phyloP scores from a whole-genome alignment of 53 echinoderm and acorn worm genomes.

The Hippasteria phrygiana region DNA sequence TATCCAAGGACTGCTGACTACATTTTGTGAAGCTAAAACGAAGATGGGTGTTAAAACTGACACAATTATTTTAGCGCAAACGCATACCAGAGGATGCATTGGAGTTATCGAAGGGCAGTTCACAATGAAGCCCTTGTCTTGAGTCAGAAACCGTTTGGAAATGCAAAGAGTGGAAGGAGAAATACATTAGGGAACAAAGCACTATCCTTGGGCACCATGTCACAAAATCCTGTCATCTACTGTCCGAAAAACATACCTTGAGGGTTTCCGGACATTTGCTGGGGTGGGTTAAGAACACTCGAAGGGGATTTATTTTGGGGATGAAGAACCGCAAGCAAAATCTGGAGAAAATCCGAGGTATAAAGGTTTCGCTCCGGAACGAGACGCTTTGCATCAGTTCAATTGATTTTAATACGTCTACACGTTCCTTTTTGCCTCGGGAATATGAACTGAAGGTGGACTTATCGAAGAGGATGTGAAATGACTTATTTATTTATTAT shows the following conservation, averaged over 20 bases:
- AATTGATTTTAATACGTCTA: too few species aligned
- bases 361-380: too few species aligned
- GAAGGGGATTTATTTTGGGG: background rate
- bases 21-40: too few species aligned
- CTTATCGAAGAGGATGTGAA: too few species aligned
- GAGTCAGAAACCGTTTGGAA: constrained; percentile 39
- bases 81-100: background rate
- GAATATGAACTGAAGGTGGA: too few species aligned
- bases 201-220: background rate
- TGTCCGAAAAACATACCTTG: constrained; percentile 29
- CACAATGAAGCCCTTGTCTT: background rate
- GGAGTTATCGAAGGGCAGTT: background rate
- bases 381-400: too few species aligned
- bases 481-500: too few species aligned
- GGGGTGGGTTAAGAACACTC: background rate
- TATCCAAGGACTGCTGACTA: too few species aligned
- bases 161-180: constrained; percentile 1
- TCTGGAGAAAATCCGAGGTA: too few species aligned
- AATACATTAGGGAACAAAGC: constrained; percentile 36
- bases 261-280: background rate
- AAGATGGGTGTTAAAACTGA: too few species aligned
- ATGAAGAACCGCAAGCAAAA: too few species aligned
- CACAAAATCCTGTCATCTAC: constrained; percentile 25
- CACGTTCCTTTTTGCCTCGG: too few species aligned
- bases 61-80: background rate